phyloP scores from a whole-genome alignment of 2,113 vertebrate genomes.

The Rattus rattus region DNA sequence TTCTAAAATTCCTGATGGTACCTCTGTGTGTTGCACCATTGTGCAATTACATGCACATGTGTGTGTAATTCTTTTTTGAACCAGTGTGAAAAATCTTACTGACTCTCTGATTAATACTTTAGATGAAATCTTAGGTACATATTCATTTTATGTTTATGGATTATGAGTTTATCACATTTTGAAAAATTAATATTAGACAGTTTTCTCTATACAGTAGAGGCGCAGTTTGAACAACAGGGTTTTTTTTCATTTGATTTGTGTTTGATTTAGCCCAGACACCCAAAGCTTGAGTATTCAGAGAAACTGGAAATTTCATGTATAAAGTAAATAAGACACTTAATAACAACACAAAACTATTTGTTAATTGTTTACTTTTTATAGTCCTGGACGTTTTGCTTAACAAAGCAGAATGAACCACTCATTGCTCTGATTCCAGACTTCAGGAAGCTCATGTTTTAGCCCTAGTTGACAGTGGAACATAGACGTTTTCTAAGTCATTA shows the following conservation, averaged over 20 bases:
- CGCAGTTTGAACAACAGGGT: background rate
- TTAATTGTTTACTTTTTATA: conserved; percentile 21
- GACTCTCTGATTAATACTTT: background rate
- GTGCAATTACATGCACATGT: background rate
- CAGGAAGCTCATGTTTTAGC: background rate
- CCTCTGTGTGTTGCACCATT: background rate
- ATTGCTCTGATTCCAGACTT: background rate
- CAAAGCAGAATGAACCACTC: background rate
- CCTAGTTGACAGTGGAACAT: background rate
- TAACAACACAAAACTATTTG: background rate
- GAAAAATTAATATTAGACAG: background rate
- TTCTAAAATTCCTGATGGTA: background rate
- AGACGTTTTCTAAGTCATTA: conserved; percentile 19
- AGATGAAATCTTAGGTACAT: background rate
- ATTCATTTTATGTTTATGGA: conserved; percentile 42
- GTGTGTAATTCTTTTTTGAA: conserved; percentile 19
- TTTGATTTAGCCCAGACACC: conserved; percentile 16
- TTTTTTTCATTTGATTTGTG: conserved; percentile 55
- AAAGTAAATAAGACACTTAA: conserved; percentile 27
- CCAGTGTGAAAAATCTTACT: background rate
- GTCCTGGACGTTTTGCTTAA: background rate
- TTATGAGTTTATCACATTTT: background rate
- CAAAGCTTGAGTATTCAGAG: conserved; percentile 28
- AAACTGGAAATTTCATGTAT: background rate
- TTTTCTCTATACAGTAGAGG: background rate